Conservation (phyloP, 2,797 vertebrate species). For the Lateolabrax maculatus region DNA sequence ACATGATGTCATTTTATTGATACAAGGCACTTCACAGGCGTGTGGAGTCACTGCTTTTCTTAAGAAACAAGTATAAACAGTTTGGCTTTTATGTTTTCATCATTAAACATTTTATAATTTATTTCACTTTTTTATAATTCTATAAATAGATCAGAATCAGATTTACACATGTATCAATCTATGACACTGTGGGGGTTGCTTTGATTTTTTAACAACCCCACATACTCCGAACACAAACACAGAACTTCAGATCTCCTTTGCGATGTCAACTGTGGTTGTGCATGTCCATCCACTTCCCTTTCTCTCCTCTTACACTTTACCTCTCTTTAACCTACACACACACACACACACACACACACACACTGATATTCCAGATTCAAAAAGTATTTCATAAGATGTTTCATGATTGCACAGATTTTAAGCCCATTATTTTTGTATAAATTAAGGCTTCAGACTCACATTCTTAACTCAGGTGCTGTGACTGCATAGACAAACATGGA, state of each 20-base stretch:
- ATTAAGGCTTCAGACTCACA: slow-evolving; percentile 49
- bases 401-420: slow-evolving; percentile 49
- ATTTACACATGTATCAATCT: slow-evolving; percentile 25
- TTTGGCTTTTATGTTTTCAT: slow-evolving; percentile 25
- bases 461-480: slow-evolving; percentile 20
- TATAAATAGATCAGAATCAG: slow-evolving; percentile 33
- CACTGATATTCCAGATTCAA: slow-evolving; percentile 3
- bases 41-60: neutral
- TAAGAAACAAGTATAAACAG: neutral
- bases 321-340: slow-evolving; percentile 8
- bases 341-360: slow-evolving; percentile 6
- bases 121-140: no score
- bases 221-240: neutral
- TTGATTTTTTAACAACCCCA: neutral
- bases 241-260: slow-evolving; percentile 4
- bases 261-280: neutral
- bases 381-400: slow-evolving; percentile 35
- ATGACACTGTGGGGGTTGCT: neutral
- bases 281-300: neutral
- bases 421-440: slow-evolving; percentile 36
- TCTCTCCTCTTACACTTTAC: neutral
- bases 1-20: slow-evolving; percentile 24
- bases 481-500: slow-evolving; percentile 39
- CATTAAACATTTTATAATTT: no score
- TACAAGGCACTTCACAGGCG: slow-evolving; percentile 61